Evolutionary conservation across 2,888 invertebrate species (phyloP).

Genomic region (Phrixothrix hirtus): DNA sequence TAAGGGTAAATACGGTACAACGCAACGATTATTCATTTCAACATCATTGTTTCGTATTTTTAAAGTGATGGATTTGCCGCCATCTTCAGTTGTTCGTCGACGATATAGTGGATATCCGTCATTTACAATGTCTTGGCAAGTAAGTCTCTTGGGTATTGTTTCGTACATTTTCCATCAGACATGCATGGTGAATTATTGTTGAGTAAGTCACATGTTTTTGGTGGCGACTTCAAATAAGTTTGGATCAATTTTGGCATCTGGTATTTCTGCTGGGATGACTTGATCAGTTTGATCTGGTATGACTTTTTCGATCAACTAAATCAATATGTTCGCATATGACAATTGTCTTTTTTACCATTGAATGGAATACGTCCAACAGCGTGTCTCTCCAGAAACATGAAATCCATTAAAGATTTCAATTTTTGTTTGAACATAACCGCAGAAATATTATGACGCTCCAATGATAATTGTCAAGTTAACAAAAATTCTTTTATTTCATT

Average conservation of each 20-base stretch:
- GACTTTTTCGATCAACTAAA: neutral
- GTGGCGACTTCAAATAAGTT: slow-evolving; percentile 39
- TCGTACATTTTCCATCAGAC: slow-evolving; percentile 47
- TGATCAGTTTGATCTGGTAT: slow-evolving; percentile 1
- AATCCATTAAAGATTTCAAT: slow-evolving; percentile 27
- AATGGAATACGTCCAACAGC: too few species aligned
- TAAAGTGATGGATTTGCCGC: slow-evolving; percentile 6
- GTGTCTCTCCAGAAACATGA: slow-evolving; percentile 40
- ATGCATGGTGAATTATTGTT: slow-evolving; percentile 51
- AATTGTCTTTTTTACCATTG: slow-evolving; percentile 42
- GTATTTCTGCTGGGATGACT: slow-evolving; percentile 6
- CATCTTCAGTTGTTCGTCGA: too few species aligned
- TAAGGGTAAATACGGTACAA: too few species aligned
- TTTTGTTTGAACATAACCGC: slow-evolving; percentile 4
- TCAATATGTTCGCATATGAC: slow-evolving; percentile 4
- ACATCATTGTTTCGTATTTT: slow-evolving; percentile 22
- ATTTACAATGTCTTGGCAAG: slow-evolving; percentile 2
- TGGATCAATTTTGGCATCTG: slow-evolving; percentile 33
- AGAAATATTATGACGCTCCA: slow-evolving; percentile 1
- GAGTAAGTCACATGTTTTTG: slow-evolving; percentile 47
- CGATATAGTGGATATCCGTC: slow-evolving; percentile 46
- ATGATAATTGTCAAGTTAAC: neutral
- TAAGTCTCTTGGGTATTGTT: slow-evolving; percentile 36
- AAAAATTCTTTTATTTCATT: slow-evolving; percentile 1
- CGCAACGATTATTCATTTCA: slow-evolving; percentile 45